Evolutionary conservation across 1,140 invertebrate genomes (phyloP).

Genomic region (Drosophila sulfurigaster): DNA sequence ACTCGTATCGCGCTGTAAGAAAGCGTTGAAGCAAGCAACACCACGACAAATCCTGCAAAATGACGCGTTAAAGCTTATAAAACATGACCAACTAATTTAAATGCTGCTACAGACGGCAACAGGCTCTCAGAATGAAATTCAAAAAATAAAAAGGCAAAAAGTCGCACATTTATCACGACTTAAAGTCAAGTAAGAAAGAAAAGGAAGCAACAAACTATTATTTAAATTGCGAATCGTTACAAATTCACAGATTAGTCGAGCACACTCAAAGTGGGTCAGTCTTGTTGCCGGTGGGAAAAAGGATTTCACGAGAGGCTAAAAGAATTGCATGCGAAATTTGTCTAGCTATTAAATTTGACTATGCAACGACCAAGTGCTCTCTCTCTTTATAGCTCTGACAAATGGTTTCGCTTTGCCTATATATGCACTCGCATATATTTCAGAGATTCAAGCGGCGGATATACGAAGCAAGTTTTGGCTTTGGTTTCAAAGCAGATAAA

Average conservation of each 20-base stretch:
- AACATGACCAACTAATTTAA: conserved; percentile 49
- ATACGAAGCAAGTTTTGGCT: background rate
- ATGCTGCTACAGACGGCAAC: conserved; percentile 22
- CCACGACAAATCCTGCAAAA: conserved; percentile 45
- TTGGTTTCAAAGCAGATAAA: conserved; percentile 6
- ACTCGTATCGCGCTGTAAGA: background rate
- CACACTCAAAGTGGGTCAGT: conserved; percentile 34
- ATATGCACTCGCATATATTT: background rate
- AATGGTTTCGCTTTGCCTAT: conserved; percentile 10
- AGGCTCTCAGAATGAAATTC: conserved; percentile 15
- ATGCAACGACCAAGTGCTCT: background rate
- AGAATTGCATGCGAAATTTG: conserved; percentile 21
- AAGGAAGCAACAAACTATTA: conserved; percentile 6
- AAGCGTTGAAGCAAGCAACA: conserved; percentile 12
- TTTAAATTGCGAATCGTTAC: conserved; percentile 14
- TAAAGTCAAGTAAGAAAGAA: conserved; percentile 10
- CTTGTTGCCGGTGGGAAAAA: background rate
- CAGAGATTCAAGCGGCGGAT: background rate
- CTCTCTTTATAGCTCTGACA: conserved; percentile 11
- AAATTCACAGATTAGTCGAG: conserved; percentile 29
- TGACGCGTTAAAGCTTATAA: conserved; percentile 46
- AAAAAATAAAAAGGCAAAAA: background rate
- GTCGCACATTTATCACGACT: conserved; percentile 30
- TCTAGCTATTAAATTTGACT: conserved; percentile 24
- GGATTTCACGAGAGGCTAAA: conserved; percentile 13